Evolutionary conservation across 2,797 vertebrate species (phyloP), one percentile per base, ranked within the genome.

Genomic region (Pseudomugil gertrudae): DNA sequence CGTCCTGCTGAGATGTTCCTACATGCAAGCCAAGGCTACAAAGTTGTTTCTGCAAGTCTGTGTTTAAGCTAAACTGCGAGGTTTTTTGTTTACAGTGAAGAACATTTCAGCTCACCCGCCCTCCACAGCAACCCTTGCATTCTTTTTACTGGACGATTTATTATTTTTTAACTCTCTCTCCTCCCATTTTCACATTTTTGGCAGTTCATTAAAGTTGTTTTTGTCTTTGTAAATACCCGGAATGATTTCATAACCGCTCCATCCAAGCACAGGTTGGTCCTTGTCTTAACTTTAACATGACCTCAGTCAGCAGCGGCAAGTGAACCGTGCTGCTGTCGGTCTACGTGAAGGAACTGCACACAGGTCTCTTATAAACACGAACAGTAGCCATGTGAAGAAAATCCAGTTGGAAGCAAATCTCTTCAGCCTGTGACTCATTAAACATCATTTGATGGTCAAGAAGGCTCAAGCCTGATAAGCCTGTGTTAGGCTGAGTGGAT

Each of bases 361-460:
- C 51, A 62, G 56, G 70, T 62, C 71, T 63, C 43, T 19, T 40
- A n/a, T n/a, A 45, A 45, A 19, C 17, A n/a, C 33, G 26, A 11
- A 51, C 30, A 26, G 63, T 76, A 80, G 53, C 66, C 65, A 57
- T 57, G 66, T 67, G 45, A 76, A 69, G 43, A 45, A 50, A 76
- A 80, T 76, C 66, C 66, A 78, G 55, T 65, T 50, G 66, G 66
- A 38, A 57, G 43, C 59, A 63, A 66, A 54, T 71, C 69, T 74
- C 57, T 67, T 75, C 56, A 68, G 45, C 47, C 68, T 24, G 33
- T 35, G 57, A 66, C 63, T 84, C 65, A 54, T 79, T 80, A 81
- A 84, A 81, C 61, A 57, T 66, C 57, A 73, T 77, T 69, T 80
- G 69, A 69, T 72, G 64, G 68, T 56, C 21, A 21, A 79, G 63